Percentiles rank a stretch among this genome's conserved stretches.
Evolutionary conservation across 37 sponge, comb jelly and placozoan genomes (phyloP).

Genomic region (Oopsacas minuta): DNA sequence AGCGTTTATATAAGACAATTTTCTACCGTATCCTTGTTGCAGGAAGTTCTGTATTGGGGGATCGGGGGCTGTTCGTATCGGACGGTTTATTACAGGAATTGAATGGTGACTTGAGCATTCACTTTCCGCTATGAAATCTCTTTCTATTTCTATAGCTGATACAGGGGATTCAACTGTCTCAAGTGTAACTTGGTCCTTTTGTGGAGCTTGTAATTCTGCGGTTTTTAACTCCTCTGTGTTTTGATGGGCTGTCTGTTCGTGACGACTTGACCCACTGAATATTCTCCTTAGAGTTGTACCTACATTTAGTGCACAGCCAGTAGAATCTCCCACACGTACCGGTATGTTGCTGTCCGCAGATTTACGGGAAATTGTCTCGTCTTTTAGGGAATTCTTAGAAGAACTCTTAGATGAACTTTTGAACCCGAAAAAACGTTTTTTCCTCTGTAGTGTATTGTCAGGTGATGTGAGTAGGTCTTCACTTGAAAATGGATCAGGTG

Average conservation of each 20-base stretch:
- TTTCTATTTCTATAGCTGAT: not conserved
- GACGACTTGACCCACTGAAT: not conserved
- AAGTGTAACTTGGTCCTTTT: not conserved
- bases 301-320: not conserved
- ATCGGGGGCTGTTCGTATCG: not conserved
- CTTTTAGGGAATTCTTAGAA: not conserved
- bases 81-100: not conserved
- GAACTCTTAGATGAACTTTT: not conserved
- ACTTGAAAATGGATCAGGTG: not conserved
- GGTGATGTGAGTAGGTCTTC: not conserved
- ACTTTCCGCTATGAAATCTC: not conserved
- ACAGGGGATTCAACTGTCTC: not conserved
- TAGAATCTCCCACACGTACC: not conserved
- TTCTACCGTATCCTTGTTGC: not conserved
- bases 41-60: not conserved
- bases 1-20: not conserved
- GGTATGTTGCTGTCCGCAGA: not conserved
- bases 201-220: not conserved
- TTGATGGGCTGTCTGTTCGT: not conserved
- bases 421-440: conserved; percentile 4
- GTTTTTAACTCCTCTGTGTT: not conserved
- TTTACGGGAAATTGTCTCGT: not conserved
- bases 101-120: not conserved
- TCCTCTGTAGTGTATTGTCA: not conserved
- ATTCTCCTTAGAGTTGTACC: not conserved